Evolutionary conservation across 2,113 vertebrate genomes (phyloP).

Genomic region (Ceyx cyanopectus): DNA sequence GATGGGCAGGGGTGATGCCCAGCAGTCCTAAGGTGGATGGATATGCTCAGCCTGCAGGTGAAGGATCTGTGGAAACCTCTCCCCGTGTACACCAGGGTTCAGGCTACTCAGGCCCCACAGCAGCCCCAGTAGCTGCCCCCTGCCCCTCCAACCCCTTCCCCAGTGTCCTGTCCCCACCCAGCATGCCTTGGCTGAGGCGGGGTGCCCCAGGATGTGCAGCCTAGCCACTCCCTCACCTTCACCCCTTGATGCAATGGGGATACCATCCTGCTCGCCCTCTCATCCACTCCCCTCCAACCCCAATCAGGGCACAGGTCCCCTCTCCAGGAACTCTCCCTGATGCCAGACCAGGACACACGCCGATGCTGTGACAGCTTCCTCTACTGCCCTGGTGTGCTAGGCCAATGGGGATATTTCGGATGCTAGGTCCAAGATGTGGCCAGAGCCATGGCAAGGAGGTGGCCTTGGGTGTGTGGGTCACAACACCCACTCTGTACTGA

Average conservation of each 20-base stretch:
- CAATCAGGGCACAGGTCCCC: neutral
- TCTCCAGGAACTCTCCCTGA: neutral
- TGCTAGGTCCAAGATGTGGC: neutral
- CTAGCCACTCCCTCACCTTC: neutral
- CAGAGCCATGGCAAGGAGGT: neutral
- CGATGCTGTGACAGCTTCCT: neutral
- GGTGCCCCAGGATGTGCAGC: rapidly evolving
- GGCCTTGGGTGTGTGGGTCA: neutral
- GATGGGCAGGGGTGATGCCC: rapidly evolving
- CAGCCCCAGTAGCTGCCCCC: neutral
- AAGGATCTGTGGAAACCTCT: neutral
- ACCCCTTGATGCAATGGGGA: rapidly evolving
- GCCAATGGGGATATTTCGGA: constrained; percentile 36
- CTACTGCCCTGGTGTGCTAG: neutral
- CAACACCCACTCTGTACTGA: constrained; percentile 9
- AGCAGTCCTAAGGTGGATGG: neutral
- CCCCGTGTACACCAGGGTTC: no score
- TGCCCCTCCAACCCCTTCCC: neutral
- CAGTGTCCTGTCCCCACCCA: neutral
- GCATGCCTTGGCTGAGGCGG: neutral
- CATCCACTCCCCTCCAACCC: neutral
- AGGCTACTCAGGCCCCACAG: neutral
- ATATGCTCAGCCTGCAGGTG: neutral
- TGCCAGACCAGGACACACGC: neutral
- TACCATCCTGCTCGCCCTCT: neutral